Evolutionary conservation across 1,140 invertebrate genomes (phyloP).

Genomic region (Bombus picipes): DNA sequence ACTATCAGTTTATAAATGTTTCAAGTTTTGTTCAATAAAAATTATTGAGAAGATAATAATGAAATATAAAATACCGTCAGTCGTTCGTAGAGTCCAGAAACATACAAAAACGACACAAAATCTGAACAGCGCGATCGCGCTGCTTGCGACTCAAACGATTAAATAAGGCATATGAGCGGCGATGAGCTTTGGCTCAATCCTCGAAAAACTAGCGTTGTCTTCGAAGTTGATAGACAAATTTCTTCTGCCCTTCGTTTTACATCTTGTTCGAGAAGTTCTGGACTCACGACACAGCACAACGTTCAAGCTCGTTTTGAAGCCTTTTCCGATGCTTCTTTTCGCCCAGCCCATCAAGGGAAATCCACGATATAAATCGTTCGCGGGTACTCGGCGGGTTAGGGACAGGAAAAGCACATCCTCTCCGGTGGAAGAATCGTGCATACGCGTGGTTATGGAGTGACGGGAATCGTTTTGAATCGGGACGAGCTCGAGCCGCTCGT

Average conservation of each 20-base stretch:
- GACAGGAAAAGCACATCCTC: constrained; percentile 13
- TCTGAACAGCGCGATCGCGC: no score
- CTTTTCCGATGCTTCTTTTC: background rate
- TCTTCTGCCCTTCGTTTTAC: background rate
- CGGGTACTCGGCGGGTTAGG: background rate
- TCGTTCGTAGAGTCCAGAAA: no score
- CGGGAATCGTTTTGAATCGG: constrained; percentile 39
- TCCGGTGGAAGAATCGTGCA: background rate
- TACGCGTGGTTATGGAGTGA: background rate
- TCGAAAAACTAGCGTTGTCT: background rate
- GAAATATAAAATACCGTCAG: no score
- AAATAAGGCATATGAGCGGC: no score
- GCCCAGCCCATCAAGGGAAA: background rate
- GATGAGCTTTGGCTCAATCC: background rate
- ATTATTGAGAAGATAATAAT: no score
- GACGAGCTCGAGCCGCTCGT: background rate
- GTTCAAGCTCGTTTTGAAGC: background rate
- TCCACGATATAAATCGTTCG: background rate
- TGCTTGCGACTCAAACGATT: no score
- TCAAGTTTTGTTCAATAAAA: no score
- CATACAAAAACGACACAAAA: no score
- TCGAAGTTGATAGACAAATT: background rate
- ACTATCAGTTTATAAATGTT: no score
- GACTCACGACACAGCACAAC: background rate
- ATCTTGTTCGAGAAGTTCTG: background rate